Evolutionary conservation across 2,113 vertebrate species (phyloP), one percentile per base, ranked within the genome.

Genomic region (Dromiciops gliroides): DNA sequence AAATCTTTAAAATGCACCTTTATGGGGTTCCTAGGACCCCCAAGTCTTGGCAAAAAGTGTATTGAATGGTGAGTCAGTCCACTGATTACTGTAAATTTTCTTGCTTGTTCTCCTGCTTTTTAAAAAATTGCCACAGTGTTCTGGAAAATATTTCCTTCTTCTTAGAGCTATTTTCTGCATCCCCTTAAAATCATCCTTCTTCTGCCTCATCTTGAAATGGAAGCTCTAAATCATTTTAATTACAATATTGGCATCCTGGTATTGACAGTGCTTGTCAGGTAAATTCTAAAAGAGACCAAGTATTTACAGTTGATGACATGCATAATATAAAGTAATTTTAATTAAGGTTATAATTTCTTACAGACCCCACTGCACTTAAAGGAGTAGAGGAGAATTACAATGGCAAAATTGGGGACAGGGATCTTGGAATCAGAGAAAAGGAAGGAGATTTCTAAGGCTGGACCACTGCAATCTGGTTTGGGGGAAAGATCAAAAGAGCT

Each of bases 331-430:
- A 94, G 37, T 93, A n/a, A 67, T 67, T 67, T 67, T 67, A 67
- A 37, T 67, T 67, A 67, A 67, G 60, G 60, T 67, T 67, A 92
- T 53, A 89, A 97, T 96, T 95, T 97, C 96, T 93, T 93, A 89
- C 93, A 95, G 91, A 31, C 28, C 89, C 92, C 91, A 88, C 83
- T 89, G 93, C 92, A 92, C 91, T 97, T 94, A 56, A 67, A 53
- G 94, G 75, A 97, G 94, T 0, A 1, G 92, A 96, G 53, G 31
- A 96, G 90, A 98, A 98, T 48, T 52, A 92, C 97, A 98, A 96
- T 93, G 94, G 94, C 5, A 0, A 88, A 28, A 44, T 11, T 25
- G 0, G 26, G 37, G 50, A n/a, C 89, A 6, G 37, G 8, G n/a
- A 50, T 50, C 48, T 12, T 89, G 47, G 90, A 26, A 44, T 23